Percentiles rank a stretch among this genome's conserved stretches.
Evolutionary conservation across 2,113 vertebrate genomes (phyloP).

Genomic region (Orthonyx spaldingii): DNA sequence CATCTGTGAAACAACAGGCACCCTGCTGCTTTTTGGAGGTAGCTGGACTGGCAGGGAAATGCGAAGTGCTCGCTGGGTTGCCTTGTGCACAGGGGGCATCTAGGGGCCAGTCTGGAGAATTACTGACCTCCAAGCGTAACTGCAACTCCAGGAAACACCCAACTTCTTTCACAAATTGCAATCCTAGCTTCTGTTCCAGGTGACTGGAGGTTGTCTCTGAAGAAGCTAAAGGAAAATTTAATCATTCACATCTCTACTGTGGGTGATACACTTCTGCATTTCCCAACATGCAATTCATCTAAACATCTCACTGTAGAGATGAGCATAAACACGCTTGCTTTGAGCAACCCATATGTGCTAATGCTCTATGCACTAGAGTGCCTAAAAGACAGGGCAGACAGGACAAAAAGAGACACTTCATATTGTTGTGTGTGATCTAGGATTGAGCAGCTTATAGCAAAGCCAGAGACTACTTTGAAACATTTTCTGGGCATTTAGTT

Average conservation of each 20-base stretch:
- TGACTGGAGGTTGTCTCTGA: not conserved
- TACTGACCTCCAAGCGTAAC: not conserved
- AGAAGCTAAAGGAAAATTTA: not conserved
- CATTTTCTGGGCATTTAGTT: not conserved
- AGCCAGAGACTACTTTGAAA: not conserved
- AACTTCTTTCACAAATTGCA: not conserved
- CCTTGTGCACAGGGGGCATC: constrained; percentile 2
- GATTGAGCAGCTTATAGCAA: not conserved
- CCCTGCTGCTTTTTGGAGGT: not conserved
- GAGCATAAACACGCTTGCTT: not conserved
- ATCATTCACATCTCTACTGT: not conserved
- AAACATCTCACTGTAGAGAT: not conserved
- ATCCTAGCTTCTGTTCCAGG: not conserved
- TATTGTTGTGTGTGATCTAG: not conserved
- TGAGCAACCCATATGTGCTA: not conserved
- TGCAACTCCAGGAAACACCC: not conserved
- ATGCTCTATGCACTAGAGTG: not conserved
- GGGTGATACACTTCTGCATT: not conserved
- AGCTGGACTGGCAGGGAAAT: not conserved
- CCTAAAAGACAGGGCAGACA: not conserved
- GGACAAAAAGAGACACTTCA: not conserved
- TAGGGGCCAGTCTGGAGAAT: constrained; percentile 10
- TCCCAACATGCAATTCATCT: not conserved
- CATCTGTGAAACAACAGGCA: not conserved
- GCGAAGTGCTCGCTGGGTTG: accelerated